Conservation (phyloP, 2,888 invertebrate genomes). For the Drosophila imparisetae region DNA sequence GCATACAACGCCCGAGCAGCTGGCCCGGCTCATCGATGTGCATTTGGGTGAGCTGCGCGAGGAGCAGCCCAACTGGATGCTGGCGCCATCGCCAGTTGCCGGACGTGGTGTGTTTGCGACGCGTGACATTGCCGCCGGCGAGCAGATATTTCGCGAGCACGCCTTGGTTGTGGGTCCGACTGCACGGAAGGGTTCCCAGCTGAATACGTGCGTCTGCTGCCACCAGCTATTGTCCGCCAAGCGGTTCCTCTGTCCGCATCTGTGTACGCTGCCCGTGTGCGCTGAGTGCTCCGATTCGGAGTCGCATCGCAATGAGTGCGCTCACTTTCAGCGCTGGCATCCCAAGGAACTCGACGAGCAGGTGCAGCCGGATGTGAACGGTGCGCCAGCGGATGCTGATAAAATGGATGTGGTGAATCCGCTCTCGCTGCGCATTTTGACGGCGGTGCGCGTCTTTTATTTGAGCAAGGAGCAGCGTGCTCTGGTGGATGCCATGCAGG, state of each 20-base stretch:
- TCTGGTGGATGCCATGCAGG: conserved; percentile 83
- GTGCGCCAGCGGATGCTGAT: not conserved
- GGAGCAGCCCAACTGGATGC: conserved; percentile 86
- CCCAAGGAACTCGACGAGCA: conserved; percentile 84
- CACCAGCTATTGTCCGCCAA: conserved; percentile 85
- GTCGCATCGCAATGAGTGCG: conserved; percentile 88
- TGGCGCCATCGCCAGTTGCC: conserved; percentile 87
- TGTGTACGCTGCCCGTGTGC: conserved; percentile 90
- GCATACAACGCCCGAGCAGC: conserved; percentile 74
- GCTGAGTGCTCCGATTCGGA: conserved; percentile 87
- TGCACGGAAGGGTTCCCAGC: conserved; percentile 85
- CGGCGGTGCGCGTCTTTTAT: conserved; percentile 82
- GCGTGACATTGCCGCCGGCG: conserved; percentile 88
- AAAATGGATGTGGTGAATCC: conserved; percentile 69
- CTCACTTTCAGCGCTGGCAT: conserved; percentile 87
- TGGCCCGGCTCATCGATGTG: conserved; percentile 81
- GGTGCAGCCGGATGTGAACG: not conserved
- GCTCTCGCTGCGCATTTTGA: conserved; percentile 81
- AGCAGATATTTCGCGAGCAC: conserved; percentile 89
- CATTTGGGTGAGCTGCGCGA: conserved; percentile 81
- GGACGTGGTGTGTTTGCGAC: conserved; percentile 91
- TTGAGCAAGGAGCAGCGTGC: conserved; percentile 79
- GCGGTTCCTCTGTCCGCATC: conserved; percentile 86
- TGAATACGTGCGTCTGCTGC: conserved; percentile 88
- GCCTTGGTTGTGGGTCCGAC: conserved; percentile 90